Percentiles rank a stretch among this genome's conserved stretches.
phyloP scores from a whole-genome alignment of 2,113 vertebrate species.

The Bucco capensis region DNA sequence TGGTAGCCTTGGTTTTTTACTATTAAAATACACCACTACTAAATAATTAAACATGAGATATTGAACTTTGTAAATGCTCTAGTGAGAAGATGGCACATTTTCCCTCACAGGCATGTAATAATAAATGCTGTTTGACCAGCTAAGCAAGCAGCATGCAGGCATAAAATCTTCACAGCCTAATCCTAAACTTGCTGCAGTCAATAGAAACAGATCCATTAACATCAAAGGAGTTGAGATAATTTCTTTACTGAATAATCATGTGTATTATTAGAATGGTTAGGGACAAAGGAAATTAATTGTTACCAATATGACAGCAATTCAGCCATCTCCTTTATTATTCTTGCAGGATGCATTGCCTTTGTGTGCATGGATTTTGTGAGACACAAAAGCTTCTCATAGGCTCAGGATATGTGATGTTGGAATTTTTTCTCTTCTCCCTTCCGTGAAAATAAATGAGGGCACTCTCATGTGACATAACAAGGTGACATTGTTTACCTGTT shows the following conservation, averaged over 20 bases:
- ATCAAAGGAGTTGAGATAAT: background rate
- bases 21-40: background rate
- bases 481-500: background rate
- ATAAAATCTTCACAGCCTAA: background rate
- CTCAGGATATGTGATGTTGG: background rate
- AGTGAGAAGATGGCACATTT: slow-evolving; percentile 7
- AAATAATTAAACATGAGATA: slow-evolving; percentile 42
- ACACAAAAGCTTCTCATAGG: background rate
- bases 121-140: slow-evolving; percentile 18
- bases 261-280: background rate
- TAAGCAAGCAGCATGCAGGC: slow-evolving; percentile 17
- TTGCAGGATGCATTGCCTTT: background rate
- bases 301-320: background rate
- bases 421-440: background rate
- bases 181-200: background rate
- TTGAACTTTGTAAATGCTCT: background rate
- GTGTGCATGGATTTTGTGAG: background rate
- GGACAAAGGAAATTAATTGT: background rate
- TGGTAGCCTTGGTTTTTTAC: background rate
- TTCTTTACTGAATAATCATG: background rate
- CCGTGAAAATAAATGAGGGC: background rate
- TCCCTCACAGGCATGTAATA: background rate
- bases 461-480: background rate
- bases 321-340: background rate
- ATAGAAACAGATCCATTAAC: background rate